phyloP scores from a whole-genome alignment of 2,888 invertebrate genomes.

The Blomia tropicalis region DNA sequence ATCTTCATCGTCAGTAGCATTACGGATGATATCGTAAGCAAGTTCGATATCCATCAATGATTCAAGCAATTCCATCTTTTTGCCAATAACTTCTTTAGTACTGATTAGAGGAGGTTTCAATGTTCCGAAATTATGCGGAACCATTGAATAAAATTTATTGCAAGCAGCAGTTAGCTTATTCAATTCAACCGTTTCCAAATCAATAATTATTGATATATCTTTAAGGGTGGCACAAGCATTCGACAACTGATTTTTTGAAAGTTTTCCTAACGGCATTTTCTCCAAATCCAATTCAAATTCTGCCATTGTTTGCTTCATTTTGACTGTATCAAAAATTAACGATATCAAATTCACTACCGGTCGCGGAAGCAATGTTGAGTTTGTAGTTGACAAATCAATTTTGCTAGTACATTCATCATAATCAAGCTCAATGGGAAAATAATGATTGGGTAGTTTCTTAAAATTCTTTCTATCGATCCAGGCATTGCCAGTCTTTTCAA shows the following conservation, averaged over 20 bases:
- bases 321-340: conserved; percentile 72
- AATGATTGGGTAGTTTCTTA: conserved; percentile 51
- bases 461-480: conserved; percentile 55
- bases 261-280: conserved; percentile 94
- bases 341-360: conserved; percentile 66
- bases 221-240: conserved; percentile 61
- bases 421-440: conserved; percentile 77
- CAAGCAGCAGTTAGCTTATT: conserved; percentile 60
- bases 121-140: conserved; percentile 86
- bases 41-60: conserved; percentile 84
- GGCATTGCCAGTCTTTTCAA: conserved; percentile 64
- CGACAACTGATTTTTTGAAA: conserved; percentile 75
- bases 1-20: conserved; percentile 40
- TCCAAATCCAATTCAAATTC: conserved; percentile 90
- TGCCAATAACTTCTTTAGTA: conserved; percentile 52
- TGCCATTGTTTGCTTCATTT: conserved; percentile 77
- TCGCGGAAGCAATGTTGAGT: conserved; percentile 52
- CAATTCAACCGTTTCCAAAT: conserved; percentile 28
- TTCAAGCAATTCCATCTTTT: conserved; percentile 70
- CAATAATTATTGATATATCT: conserved; percentile 33
- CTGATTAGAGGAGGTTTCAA: conserved; percentile 63
- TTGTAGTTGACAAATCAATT: conserved; percentile 32
- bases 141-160: conserved; percentile 82
- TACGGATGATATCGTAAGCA: conserved; percentile 68
- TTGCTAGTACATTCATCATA: conserved; percentile 42